A percentile compares a stretch with the other conserved stretches of the same genome.
phyloP scores from a whole-genome alignment of 1,140 invertebrate genomes.

The Drosophila mauritiana region DNA sequence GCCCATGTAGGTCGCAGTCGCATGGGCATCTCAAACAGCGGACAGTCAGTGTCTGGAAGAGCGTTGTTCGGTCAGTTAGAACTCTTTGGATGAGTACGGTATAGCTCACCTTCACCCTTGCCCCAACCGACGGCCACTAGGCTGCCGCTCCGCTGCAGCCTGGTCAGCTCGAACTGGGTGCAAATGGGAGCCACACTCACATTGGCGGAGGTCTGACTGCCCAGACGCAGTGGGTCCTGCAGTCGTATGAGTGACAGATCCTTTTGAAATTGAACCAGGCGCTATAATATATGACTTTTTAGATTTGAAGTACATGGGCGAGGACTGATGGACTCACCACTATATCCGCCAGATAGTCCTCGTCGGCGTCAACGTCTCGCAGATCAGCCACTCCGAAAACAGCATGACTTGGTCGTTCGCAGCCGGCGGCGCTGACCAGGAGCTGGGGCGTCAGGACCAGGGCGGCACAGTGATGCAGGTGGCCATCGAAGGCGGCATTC shows the following conservation, averaged over 20 bases:
- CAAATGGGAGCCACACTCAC: conserved; percentile 52
- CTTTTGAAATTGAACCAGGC: conserved; percentile 25
- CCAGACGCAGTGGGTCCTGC: conserved; percentile 19
- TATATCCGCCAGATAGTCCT: conserved; percentile 61
- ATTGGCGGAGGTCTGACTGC: conserved; percentile 6
- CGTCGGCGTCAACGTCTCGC: conserved; percentile 56
- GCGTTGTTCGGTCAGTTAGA: neutral
- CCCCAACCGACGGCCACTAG: conserved; percentile 62
- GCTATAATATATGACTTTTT: conserved; percentile 6
- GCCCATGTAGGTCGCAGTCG: conserved; percentile 50
- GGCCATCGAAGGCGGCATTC: conserved; percentile 65
- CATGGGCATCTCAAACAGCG: conserved; percentile 66
- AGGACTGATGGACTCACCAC: conserved; percentile 22
- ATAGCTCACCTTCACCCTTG: conserved; percentile 50
- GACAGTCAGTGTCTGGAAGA: conserved; percentile 50
- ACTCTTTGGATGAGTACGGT: too few species aligned
- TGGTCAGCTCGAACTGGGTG: conserved; percentile 52
- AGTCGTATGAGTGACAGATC: conserved; percentile 52
- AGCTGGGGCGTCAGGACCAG: conserved; percentile 45
- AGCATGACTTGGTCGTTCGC: conserved; percentile 56
- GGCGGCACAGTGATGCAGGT: conserved; percentile 62
- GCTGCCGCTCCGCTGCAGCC: conserved; percentile 48
- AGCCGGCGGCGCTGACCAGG: conserved; percentile 53
- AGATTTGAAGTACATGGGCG: neutral
- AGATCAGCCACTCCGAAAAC: conserved; percentile 66